Evolutionary conservation across 2,113 vertebrate species (phyloP), one percentile per base, ranked within the genome.

Genomic region (Oxyruncus cristatus): DNA sequence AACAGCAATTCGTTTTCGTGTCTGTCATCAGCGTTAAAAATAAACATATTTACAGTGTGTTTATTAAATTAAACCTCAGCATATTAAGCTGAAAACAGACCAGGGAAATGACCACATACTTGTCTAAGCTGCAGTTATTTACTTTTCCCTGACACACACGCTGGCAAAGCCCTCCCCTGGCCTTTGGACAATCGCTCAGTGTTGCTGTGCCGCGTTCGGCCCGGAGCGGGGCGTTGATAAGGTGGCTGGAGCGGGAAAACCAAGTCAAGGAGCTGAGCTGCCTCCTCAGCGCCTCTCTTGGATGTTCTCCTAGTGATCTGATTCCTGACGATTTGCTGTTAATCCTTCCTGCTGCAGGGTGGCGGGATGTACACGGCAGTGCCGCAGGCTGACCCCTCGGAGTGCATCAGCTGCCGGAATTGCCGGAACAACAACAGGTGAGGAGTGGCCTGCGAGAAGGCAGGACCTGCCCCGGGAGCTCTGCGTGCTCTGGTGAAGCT

Each of bases 361-460:
- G 98, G 98, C 27, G 97, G 98, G 28, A 20, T 98, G 85, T 99
- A 99, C 96, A 98, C 98, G 1, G 90, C 99, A 4, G 93, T 99
- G 24, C 98, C 99, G 1, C 99, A 98, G 92, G 96, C 97, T 0
- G 99, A 99, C 84, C 98, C 98, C 0, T 79, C 98, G 5, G 99
- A 99, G 52, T 99, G 99, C 58, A 92, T 98, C 94, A 99, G 91
- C 96, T 99, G 99, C 97, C 98, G 99, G 66, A 99, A 99, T 30
- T 99, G 99, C 73, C 98, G 99, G 77, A 99, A 99, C 98, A 99
- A 99, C 61, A 99, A 99, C 97, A 99, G 99, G 99, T 99, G 94
- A 91, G 89, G 75, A 17, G 24, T 2, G 11, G 26, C 19, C 23
- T 9, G 12, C 8, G 1, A 1, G 0, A 11, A 20, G 58, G 50